Evolutionary conservation across 2,888 invertebrate species (phyloP).

Genomic region (Pseudolycoriella hygida): DNA sequence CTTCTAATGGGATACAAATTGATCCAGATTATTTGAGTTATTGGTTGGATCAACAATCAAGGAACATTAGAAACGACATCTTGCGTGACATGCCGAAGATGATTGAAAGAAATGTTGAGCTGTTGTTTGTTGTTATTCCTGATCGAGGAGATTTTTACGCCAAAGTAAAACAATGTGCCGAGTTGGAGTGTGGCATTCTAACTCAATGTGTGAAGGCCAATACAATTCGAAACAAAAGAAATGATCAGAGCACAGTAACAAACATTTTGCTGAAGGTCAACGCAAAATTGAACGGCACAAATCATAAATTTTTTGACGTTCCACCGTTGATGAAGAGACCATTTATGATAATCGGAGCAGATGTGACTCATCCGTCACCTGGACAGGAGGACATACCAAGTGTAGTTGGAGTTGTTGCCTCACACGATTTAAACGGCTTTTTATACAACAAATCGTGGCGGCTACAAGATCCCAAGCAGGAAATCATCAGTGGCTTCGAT

Average conservation of each 20-base stretch:
- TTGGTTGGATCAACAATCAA: neutral
- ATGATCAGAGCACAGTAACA: constrained; percentile 36
- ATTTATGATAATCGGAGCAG: constrained; percentile 60
- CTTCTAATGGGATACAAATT: too few species aligned
- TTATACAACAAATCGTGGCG: constrained; percentile 59
- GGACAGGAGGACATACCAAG: constrained; percentile 35
- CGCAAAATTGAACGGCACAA: constrained; percentile 68
- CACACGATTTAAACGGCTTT: constrained; percentile 47
- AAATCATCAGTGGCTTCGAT: constrained; percentile 52
- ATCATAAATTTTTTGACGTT: constrained; percentile 35
- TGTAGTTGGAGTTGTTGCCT: constrained; percentile 60
- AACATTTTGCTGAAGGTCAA: constrained; percentile 70
- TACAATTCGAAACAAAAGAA: constrained; percentile 31
- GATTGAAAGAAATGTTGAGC: neutral
- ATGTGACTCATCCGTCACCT: constrained; percentile 83
- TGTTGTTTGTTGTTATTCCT: constrained; percentile 1
- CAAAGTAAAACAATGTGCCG: constrained; percentile 41
- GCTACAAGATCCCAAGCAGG: constrained; percentile 47
- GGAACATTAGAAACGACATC: neutral
- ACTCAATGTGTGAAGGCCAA: constrained; percentile 52
- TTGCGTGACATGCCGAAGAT: neutral
- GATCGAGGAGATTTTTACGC: constrained; percentile 1
- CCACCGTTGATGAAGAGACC: constrained; percentile 11
- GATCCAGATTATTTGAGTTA: too few species aligned
- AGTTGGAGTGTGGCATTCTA: constrained; percentile 46